These are phyloP conservation scores for Napeogenes inachia DNA, from an alignment of 2,888 invertebrate genomes.

Conservation along the genomic window DNA sequence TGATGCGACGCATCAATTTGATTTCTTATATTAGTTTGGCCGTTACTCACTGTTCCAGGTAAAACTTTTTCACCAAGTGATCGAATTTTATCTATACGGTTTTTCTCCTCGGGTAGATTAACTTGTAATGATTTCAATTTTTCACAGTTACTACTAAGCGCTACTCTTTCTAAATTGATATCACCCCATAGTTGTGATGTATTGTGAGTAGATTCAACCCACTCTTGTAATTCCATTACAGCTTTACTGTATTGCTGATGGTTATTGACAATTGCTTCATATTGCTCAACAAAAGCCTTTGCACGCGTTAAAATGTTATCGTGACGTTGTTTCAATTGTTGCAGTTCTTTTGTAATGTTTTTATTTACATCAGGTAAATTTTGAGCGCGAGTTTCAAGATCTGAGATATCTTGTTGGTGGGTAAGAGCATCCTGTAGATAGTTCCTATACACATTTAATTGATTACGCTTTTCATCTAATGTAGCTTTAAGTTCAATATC, in stretches of 20 bases:
- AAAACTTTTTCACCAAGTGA: constrained; percentile 92
- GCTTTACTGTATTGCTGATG: constrained; percentile 93
- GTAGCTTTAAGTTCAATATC: constrained; percentile 90
- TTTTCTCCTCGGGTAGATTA: constrained; percentile 90
- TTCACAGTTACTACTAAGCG: constrained; percentile 91
- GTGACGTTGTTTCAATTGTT: constrained; percentile 84
- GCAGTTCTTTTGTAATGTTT: constrained; percentile 83
- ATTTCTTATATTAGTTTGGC: constrained; percentile 89
- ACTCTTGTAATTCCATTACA: constrained; percentile 90
- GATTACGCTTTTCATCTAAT: constrained; percentile 93
- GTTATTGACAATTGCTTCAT: constrained; percentile 91
- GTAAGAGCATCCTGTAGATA: constrained; percentile 88
- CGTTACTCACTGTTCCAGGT: constrained; percentile 88
- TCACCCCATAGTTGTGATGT: constrained; percentile 91
- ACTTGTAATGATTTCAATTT: constrained; percentile 87
- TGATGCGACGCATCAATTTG: constrained; percentile 93
- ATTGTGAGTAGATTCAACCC: constrained; percentile 89
- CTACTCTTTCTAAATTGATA: constrained; percentile 88
- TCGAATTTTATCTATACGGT: constrained; percentile 87
- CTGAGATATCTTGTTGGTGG: constrained; percentile 90
- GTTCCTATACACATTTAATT: constrained; percentile 89
- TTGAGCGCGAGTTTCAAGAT: constrained; percentile 87
- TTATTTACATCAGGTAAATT: constrained; percentile 87
- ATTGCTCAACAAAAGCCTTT: constrained; percentile 87
- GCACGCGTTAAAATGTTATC: constrained; percentile 82